Conservation (phyloP, 2,888 invertebrate genomes). For the Amiota mariae region DNA sequence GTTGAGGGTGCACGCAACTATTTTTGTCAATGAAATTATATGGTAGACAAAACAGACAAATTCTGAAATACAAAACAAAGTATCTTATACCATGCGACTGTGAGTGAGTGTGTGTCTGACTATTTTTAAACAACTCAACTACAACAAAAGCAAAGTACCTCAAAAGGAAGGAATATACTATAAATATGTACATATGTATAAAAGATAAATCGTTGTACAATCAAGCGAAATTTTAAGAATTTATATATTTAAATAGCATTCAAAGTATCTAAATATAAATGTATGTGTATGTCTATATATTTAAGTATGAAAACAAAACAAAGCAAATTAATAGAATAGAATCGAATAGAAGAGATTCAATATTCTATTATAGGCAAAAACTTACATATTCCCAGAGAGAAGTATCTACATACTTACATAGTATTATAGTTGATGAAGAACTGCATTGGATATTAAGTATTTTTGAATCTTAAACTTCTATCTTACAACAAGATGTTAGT, state of each 20-base stretch:
- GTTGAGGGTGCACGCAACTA: conserved; percentile 26
- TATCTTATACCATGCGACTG: not conserved
- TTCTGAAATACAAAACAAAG: conserved; percentile 1
- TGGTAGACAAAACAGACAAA: conserved; percentile 12
- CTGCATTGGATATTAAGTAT: no score
- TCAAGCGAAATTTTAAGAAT: not conserved
- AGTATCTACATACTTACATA: no score
- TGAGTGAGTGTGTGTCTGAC: not conserved
- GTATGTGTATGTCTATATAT: no score
- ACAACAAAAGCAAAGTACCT: not conserved
- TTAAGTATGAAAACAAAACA: conserved; percentile 41
- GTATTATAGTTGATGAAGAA: not conserved
- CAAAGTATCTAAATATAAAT: conserved; percentile 24
- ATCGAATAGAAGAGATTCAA: not conserved
- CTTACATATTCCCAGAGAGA: no score
- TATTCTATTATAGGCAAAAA: conserved; percentile 13
- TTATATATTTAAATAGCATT: conserved; percentile 21
- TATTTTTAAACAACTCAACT: conserved; percentile 12
- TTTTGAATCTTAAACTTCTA: no score
- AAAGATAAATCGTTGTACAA: not conserved
- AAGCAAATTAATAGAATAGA: no score
- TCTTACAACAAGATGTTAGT: no score
- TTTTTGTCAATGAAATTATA: conserved; percentile 47
- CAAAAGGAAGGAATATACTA: conserved; percentile 24
- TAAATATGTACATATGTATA: conserved; percentile 5